Conservation (phyloP, 2,113 vertebrate genomes). For the Sapajus apella region DNA sequence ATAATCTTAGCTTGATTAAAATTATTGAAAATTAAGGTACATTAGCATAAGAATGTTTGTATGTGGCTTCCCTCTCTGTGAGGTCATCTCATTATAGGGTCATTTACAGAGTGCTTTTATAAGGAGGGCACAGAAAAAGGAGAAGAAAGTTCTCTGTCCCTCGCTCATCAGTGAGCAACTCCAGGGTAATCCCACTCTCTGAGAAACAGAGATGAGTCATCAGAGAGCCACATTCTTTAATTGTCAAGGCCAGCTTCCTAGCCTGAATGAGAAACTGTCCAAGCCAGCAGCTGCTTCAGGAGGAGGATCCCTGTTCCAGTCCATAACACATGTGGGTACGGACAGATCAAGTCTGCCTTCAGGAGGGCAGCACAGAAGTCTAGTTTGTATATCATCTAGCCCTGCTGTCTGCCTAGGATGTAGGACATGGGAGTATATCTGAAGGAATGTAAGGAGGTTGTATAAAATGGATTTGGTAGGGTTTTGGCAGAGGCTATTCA, state of each 20-base stretch:
- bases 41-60: not conserved
- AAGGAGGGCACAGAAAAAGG: not conserved
- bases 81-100: not conserved
- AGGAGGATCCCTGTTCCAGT: not conserved
- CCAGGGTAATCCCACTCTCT: not conserved
- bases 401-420: not conserved
- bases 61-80: not conserved
- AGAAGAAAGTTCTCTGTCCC: not conserved
- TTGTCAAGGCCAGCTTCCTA: not conserved
- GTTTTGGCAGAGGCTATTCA: not conserved
- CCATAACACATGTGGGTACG: not conserved
- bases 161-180: not conserved
- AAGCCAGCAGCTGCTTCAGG: not conserved
- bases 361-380: not conserved
- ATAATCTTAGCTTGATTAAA: constrained; percentile 31
- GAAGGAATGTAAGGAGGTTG: fast-evolving
- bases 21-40: not conserved
- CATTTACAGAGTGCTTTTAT: not conserved
- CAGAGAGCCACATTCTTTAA: not conserved
- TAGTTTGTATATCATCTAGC: not conserved
- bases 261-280: constrained; percentile 19
- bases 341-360: not conserved
- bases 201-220: not conserved
- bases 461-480: not conserved
- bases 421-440: not conserved